Conservation (phyloP, 2,888 invertebrate genomes). For the Ashinkailepas kermadecensis region DNA sequence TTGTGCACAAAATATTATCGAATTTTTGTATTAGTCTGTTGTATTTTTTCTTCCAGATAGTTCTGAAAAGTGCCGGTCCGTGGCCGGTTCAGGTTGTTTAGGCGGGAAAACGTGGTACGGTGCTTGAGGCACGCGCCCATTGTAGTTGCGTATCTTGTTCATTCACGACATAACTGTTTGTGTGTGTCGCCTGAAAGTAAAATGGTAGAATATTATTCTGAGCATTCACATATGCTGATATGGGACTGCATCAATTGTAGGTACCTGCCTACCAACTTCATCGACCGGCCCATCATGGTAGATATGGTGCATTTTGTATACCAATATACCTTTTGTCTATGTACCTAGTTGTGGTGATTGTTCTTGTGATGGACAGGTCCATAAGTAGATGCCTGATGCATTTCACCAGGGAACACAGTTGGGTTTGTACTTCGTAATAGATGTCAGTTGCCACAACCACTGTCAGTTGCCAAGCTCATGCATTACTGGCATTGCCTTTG, state of each 20-base stretch:
- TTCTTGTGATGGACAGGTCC: too few species aligned
- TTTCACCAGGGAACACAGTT: too few species aligned
- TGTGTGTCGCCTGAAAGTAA: not conserved
- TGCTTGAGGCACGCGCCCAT: not conserved
- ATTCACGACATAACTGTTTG: too few species aligned
- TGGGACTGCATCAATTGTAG: not conserved
- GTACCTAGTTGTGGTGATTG: too few species aligned
- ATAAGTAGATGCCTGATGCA: too few species aligned
- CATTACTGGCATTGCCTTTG: too few species aligned
- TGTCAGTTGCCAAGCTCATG: too few species aligned
- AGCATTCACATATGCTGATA: not conserved
- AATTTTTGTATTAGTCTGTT: not conserved
- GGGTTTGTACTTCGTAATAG: too few species aligned
- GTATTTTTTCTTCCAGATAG: not conserved
- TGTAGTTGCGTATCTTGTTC: not conserved
- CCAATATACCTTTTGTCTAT: too few species aligned
- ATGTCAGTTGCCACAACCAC: too few species aligned
- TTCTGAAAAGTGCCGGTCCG: not conserved
- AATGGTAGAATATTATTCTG: not conserved
- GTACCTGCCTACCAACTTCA: not conserved
- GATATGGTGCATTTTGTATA: too few species aligned
- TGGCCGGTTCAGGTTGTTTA: not conserved
- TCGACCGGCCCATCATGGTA: too few species aligned
- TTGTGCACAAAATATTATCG: not conserved
- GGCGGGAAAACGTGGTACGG: slow-evolving; percentile 9